These are phyloP conservation scores for Ranitomeya imitator DNA, from an alignment of 2,113 vertebrate species.

Conservation along the genomic window DNA sequence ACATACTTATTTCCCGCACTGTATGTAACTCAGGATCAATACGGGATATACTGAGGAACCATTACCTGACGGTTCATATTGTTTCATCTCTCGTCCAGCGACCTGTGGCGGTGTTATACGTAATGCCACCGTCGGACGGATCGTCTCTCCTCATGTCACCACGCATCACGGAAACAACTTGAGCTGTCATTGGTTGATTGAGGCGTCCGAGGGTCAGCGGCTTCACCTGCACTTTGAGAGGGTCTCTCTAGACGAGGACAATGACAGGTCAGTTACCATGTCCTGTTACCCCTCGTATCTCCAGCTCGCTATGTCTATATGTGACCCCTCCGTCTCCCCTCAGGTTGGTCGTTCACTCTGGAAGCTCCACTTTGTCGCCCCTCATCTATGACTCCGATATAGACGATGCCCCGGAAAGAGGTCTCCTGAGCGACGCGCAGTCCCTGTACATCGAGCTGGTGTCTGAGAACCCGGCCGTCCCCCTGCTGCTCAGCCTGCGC, in stretches of 20 bases:
- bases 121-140: slow-evolving; percentile 86
- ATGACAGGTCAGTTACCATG: slow-evolving; percentile 78
- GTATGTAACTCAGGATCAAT: no score
- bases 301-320: not conserved
- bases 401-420: slow-evolving; percentile 88
- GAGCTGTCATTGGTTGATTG: slow-evolving; percentile 91
- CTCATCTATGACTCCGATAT: slow-evolving; percentile 88
- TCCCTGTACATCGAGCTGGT: slow-evolving; percentile 85
- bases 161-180: slow-evolving; percentile 84
- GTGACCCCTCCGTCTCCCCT: not conserved
- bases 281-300: not conserved
- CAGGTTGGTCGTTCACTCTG: slow-evolving; percentile 86
- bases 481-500: slow-evolving; percentile 83
- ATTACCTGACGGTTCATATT: not conserved
- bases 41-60: no score
- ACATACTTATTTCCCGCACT: no score
- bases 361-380: slow-evolving; percentile 78
- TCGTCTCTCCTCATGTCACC: slow-evolving; percentile 79
- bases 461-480: slow-evolving; percentile 84
- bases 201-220: slow-evolving; percentile 85
- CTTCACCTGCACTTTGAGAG: slow-evolving; percentile 91
- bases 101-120: slow-evolving; percentile 87
- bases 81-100: slow-evolving; percentile 66
- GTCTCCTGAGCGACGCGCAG: slow-evolving; percentile 84
- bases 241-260: slow-evolving; percentile 87